Evolutionary conservation across 2,888 invertebrate species (phyloP).

Genomic region (Podabrus alpinus): DNA sequence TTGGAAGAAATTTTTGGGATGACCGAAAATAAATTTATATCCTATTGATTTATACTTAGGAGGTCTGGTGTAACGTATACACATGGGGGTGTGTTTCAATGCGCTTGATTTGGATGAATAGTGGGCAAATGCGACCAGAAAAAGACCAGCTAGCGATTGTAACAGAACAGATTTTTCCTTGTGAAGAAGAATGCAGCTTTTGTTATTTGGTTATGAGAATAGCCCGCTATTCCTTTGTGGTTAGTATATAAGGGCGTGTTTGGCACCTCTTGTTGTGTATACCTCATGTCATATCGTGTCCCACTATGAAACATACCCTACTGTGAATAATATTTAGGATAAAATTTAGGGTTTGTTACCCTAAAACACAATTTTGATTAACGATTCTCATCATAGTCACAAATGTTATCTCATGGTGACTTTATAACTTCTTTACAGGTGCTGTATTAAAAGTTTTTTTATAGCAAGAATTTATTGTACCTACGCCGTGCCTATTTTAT

Average conservation of each 20-base stretch:
- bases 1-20: not conserved
- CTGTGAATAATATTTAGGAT: constrained; percentile 38
- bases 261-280: constrained; percentile 25
- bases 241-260: constrained; percentile 24
- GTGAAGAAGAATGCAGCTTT: constrained; percentile 40
- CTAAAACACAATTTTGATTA: constrained; percentile 44
- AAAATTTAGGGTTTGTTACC: constrained; percentile 40
- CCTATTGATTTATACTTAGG: not conserved
- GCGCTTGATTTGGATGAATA: constrained; percentile 40
- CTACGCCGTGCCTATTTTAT: not conserved
- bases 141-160: constrained; percentile 39
- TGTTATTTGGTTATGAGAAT: constrained; percentile 43
- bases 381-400: constrained; percentile 39
- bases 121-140: constrained; percentile 41
- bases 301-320: constrained; percentile 35
- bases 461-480: not conserved
- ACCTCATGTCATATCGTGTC: constrained; percentile 27
- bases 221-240: constrained; percentile 26
- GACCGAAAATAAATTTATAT: not conserved
- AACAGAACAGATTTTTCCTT: constrained; percentile 25
- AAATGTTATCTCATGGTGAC: constrained; percentile 34
- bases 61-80: not conserved
- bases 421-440: constrained; percentile 22
- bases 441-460: not conserved
- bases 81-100: constrained; percentile 21